These are phyloP conservation scores for Leptopilina clavipes DNA, from an alignment of 1,140 invertebrate species.

Conservation along the genomic window DNA sequence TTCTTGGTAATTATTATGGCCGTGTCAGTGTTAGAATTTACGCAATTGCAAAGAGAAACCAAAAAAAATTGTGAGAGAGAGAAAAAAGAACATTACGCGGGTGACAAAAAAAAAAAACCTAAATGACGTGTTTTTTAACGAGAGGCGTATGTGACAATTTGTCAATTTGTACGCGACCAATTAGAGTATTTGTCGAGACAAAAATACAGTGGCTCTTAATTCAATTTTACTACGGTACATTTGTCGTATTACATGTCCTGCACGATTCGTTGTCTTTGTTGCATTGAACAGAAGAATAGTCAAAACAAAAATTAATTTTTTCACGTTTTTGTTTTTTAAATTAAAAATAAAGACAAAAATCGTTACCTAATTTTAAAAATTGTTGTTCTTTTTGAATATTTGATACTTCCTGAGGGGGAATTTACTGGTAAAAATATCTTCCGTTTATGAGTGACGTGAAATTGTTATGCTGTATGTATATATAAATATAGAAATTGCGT, in stretches of 20 bases:
- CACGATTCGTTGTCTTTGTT: no score
- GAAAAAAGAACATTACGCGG: neutral
- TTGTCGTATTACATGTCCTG: neutral
- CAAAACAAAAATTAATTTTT: no score
- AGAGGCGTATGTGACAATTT: conserved; percentile 35
- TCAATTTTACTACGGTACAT: conserved; percentile 28
- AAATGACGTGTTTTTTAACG: conserved; percentile 16
- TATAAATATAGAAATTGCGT: neutral
- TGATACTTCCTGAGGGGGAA: no score
- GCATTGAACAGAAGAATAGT: no score
- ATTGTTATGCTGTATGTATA: no score
- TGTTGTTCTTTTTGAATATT: no score
- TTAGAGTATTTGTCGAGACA: conserved; percentile 37
- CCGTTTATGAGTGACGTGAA: no score
- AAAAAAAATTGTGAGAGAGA: neutral
- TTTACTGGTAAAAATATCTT: no score
- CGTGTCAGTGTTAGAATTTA: neutral
- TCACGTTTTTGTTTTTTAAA: no score
- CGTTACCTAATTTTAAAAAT: no score
- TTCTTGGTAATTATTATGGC: conserved; percentile 6
- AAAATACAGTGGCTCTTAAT: conserved; percentile 39
- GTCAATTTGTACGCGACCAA: conserved; percentile 38
- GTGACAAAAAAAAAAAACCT: neutral
- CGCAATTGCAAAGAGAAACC: neutral
- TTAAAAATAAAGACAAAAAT: no score